Conservation (phyloP, 2,797 vertebrate genomes). For the Phyllotis vaccarum region DNA sequence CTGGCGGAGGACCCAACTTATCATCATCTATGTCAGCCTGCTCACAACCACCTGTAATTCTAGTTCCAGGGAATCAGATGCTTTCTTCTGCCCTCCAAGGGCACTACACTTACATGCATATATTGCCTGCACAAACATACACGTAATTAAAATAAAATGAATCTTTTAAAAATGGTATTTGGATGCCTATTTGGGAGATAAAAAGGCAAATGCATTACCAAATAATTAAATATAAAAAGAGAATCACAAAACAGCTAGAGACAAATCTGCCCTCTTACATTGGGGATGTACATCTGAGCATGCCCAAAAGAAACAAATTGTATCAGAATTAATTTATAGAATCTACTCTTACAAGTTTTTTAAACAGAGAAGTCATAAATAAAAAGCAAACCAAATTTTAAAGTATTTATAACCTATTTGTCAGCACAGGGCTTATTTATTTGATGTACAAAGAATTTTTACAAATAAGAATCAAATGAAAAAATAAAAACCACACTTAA, state of each 20-base stretch:
- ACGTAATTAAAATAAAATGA: neutral
- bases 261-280: neutral
- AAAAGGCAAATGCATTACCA: neutral
- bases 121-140: neutral
- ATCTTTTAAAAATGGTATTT: neutral
- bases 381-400: neutral
- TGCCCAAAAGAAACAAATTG: neutral
- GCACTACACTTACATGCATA: neutral
- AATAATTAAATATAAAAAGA: constrained; percentile 8
- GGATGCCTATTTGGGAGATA: neutral
- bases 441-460: neutral
- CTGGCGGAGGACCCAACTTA: neutral
- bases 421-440: neutral
- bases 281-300: neutral
- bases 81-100: neutral
- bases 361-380: neutral
- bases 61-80: neutral
- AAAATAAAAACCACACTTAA: neutral
- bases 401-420: neutral
- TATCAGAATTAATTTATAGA: constrained; percentile 1
- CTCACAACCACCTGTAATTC: neutral
- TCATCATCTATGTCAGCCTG: no score
- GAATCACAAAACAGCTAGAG: neutral
- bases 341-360: neutral
- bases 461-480: neutral